Percentiles rank a stretch among this genome's conserved stretches.
Evolutionary conservation across 2,888 invertebrate species (phyloP).

Genomic region (Cephus pulcher): DNA sequence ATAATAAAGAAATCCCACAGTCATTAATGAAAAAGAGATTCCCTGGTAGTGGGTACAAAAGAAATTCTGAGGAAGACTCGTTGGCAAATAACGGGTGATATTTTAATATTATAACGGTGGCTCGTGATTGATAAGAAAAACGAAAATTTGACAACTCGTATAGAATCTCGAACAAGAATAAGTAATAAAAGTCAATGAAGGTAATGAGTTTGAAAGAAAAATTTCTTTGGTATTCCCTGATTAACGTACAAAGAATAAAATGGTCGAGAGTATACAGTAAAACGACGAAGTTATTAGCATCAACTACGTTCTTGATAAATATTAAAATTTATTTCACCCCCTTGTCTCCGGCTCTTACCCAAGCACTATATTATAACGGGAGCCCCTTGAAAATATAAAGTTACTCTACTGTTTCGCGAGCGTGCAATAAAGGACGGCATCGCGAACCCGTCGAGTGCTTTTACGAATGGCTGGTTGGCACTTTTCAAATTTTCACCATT

Average conservation of each 20-base stretch:
- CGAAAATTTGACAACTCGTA: not conserved
- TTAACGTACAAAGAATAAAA: not conserved
- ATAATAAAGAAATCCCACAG: not conserved
- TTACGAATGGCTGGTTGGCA: slow-evolving; percentile 22
- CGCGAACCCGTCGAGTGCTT: not conserved
- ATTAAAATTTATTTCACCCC: slow-evolving; percentile 33
- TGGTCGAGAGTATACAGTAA: not conserved
- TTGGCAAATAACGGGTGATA: not conserved
- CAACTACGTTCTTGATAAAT: slow-evolving; percentile 7
- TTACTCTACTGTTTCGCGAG: slow-evolving; percentile 8
- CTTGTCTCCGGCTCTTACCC: slow-evolving; percentile 9
- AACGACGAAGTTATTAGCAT: not conserved
- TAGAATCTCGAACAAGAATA: not conserved
- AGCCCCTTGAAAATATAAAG: slow-evolving; percentile 31
- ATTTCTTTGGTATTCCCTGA: not conserved
- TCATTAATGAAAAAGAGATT: not conserved
- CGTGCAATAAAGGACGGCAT: not conserved
- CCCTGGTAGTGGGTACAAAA: not conserved
- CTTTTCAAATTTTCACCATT: not conserved
- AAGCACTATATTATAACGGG: not conserved
- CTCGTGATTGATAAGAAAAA: not conserved
- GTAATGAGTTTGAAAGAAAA: not conserved
- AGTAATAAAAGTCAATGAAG: not conserved
- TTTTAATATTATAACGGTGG: not conserved
- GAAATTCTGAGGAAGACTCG: not conserved